Percentiles rank a stretch among this genome's conserved stretches.
phyloP scores from a whole-genome alignment of 2,888 invertebrate genomes.

The Apamea sordens region DNA sequence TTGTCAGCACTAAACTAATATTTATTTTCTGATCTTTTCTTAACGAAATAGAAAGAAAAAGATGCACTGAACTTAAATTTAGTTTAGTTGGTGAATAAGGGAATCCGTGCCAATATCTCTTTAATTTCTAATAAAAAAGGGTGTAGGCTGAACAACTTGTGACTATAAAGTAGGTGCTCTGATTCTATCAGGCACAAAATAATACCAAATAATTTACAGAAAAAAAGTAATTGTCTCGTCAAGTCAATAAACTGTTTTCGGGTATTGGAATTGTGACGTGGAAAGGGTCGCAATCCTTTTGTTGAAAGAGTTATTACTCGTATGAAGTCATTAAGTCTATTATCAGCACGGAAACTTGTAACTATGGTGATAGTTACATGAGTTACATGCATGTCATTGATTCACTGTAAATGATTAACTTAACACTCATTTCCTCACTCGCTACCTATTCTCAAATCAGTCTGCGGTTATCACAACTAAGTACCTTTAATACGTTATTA shows the following conservation, averaged over 20 bases:
- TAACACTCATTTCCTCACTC: not conserved
- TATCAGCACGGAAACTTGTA: not conserved
- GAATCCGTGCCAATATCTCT: not conserved
- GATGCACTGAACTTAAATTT: no score
- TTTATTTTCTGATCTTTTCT: no score
- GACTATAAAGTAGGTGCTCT: not conserved
- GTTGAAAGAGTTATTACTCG: conserved; percentile 1
- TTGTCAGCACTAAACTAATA: no score
- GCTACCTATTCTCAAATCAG: not conserved
- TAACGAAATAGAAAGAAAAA: no score
- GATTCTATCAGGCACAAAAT: not conserved
- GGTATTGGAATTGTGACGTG: not conserved
- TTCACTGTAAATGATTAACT: not conserved
- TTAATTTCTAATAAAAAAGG: not conserved
- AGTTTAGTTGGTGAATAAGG: no score
- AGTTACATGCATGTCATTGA: not conserved
- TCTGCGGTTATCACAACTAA: not conserved
- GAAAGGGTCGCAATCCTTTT: not conserved
- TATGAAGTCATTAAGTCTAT: not conserved
- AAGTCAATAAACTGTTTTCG: conserved; percentile 2
- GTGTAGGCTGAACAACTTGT: not conserved
- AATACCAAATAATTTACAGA: not conserved
- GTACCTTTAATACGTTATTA: not conserved
- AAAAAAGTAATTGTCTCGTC: not conserved
- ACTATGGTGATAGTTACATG: no score